Evolutionary conservation across 1,140 invertebrate genomes (phyloP).

Genomic region (Ooceraea biroi): DNA sequence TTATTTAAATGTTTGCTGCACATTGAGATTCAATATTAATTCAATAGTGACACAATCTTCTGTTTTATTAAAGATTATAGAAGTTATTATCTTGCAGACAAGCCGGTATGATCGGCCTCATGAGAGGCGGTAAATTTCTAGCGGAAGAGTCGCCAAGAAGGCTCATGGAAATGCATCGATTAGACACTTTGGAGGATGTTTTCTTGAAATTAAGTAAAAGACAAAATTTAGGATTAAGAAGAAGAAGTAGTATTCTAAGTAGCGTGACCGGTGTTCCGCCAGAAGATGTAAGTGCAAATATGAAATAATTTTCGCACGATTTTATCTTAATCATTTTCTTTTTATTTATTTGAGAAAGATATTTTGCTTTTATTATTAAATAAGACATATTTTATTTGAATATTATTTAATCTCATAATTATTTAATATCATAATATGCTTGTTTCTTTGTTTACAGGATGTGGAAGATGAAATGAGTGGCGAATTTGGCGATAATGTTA

Average conservation of each 20-base stretch:
- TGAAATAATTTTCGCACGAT: background rate
- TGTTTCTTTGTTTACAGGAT: constrained; percentile 83
- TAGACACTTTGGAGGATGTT: constrained; percentile 95
- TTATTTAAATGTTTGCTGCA: too few species aligned
- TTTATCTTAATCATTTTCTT: background rate
- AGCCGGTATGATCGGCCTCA: constrained; percentile 95
- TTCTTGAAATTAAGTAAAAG: constrained; percentile 96
- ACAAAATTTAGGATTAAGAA: constrained; percentile 92
- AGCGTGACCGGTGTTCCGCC: constrained; percentile 88
- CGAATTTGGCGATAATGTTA: constrained; percentile 94
- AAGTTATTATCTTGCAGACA: constrained; percentile 88
- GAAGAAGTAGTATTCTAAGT: constrained; percentile 92
- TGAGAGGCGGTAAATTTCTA: constrained; percentile 95
- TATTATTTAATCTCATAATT: background rate
- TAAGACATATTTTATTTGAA: background rate
- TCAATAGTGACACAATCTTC: background rate
- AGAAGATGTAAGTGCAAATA: constrained; percentile 81
- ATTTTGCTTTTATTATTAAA: background rate
- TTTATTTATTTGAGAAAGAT: too few species aligned
- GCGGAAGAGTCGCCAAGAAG: constrained; percentile 95
- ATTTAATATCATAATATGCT: background rate
- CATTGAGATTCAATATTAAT: background rate
- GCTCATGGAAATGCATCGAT: constrained; percentile 92
- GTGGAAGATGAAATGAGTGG: constrained; percentile 93
- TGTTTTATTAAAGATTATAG: background rate